Conservation (phyloP, 2,888 invertebrate genomes). For the Cerastis leucographa region DNA sequence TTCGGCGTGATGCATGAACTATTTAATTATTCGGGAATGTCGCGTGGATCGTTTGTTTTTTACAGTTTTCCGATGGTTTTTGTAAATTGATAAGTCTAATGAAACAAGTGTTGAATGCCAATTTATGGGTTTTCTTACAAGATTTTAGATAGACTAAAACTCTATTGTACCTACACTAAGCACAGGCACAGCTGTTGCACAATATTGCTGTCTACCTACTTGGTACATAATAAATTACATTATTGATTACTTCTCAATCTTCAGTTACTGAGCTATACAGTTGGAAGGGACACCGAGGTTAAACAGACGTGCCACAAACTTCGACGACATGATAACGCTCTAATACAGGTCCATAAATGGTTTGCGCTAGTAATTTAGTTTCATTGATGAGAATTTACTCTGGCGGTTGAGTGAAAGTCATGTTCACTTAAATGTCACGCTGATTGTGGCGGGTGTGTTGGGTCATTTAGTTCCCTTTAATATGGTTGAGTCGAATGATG, state of each 20-base stretch:
- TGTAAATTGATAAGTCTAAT: constrained; percentile 5
- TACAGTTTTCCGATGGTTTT: neutral
- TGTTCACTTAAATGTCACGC: too few species aligned
- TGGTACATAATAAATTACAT: neutral
- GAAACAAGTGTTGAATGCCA: neutral
- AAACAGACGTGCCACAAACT: too few species aligned
- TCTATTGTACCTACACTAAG: too few species aligned
- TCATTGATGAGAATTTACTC: too few species aligned
- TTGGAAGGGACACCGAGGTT: too few species aligned
- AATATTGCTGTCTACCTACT: neutral
- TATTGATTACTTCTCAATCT: neutral
- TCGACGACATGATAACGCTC: too few species aligned
- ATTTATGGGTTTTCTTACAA: neutral
- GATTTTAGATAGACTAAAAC: neutral
- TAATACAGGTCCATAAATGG: too few species aligned
- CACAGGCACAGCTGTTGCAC: neutral
- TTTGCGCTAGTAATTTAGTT: too few species aligned
- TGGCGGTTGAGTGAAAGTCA: too few species aligned
- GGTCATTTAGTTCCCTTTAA: too few species aligned
- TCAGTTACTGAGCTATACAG: neutral
- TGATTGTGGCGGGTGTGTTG: too few species aligned
- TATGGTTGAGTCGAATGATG: too few species aligned
- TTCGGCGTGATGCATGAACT: neutral
- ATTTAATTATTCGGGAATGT: constrained; percentile 38
- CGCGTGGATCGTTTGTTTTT: constrained; percentile 10